These are phyloP conservation scores for Leptogaster cylindrica DNA, from an alignment of 2,888 invertebrate species.

Conservation along the genomic window DNA sequence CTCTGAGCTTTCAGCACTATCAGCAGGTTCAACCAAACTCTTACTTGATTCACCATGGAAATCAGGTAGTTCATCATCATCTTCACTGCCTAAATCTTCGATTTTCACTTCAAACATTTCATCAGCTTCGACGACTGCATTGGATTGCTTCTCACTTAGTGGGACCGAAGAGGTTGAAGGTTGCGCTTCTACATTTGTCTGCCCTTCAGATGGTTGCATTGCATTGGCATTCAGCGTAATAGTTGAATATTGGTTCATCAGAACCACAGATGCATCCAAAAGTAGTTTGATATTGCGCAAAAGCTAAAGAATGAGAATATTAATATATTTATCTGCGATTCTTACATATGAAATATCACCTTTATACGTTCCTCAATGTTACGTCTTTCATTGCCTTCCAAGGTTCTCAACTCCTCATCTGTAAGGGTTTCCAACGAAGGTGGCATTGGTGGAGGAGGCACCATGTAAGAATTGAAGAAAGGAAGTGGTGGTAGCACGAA, in stretches of 20 bases:
- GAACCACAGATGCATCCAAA: conserved; percentile 89
- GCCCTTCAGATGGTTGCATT: background rate
- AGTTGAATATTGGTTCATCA: conserved; percentile 92
- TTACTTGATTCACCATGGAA: too few species aligned
- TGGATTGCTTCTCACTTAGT: conserved; percentile 28
- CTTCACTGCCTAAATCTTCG: conserved; percentile 60
- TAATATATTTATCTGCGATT: background rate
- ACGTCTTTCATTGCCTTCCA: conserved; percentile 89
- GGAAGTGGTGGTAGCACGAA: conserved; percentile 67
- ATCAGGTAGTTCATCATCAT: conserved; percentile 49
- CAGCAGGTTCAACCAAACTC: conserved; percentile 40
- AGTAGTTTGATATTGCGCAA: conserved; percentile 86
- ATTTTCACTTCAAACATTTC: conserved; percentile 52
- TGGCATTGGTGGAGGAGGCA: conserved; percentile 79
- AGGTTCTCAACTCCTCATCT: conserved; percentile 80
- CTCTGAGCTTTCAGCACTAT: conserved; percentile 56
- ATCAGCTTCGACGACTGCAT: background rate
- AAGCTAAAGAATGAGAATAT: conserved; percentile 61
- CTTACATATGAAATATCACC: conserved; percentile 55
- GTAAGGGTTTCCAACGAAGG: conserved; percentile 75
- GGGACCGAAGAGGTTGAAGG: conserved; percentile 38
- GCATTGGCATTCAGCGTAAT: conserved; percentile 62
- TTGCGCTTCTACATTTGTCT: conserved; percentile 1
- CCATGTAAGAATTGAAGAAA: conserved; percentile 62
- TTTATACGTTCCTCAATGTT: conserved; percentile 91